Evolutionary conservation across 1,140 invertebrate genomes (phyloP), one percentile per base, ranked within the genome.

Genomic region (Musca domestica): DNA sequence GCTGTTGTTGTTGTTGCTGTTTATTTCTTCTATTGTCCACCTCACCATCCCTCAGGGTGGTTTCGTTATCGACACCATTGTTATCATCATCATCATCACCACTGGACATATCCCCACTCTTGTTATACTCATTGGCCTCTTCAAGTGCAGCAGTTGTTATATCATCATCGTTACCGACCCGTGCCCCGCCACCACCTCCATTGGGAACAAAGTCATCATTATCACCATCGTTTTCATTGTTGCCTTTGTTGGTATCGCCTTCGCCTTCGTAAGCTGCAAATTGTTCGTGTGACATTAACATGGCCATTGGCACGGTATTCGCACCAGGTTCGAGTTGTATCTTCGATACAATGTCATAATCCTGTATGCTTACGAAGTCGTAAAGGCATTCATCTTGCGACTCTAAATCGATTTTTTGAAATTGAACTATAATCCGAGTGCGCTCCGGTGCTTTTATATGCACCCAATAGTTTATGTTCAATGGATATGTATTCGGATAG

Each of bases 311-410:
- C 19, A 69, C 17, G 20, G 68, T 51, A 67, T 71, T 72, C n/a
- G 67, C 46, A 10, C 63, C 70, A 4, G 68, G 70, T 61, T 72
- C 71, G 2, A 69, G 54, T 19, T 52, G 65, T 64, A 71, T 71
- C 49, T 70, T 67, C 22, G 69, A 69, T 19, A 67, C 71, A 41
- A 67, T 34, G 52, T 68, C 67, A 23, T 48, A 70, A 67, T 74
- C 64, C 69, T 71, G 67, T 51, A 72, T 69, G 46, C 69, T 71
- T 22, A 93, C 82, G 78, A 85, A 92, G 80, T 93, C 92, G 76
- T 93, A 93, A 0, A 92, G 83, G 74, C 91, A 93, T 68, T 92
- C 86, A 20, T 86, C 82, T 80, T 93, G 91, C 67, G 84, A 84
- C 76, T 93, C 92, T 9, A 93, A 72, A 71, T 92, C 90, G 9